Evolutionary conservation across 2,113 vertebrate species (phyloP).

Genomic region (Propithecus coquereli): DNA sequence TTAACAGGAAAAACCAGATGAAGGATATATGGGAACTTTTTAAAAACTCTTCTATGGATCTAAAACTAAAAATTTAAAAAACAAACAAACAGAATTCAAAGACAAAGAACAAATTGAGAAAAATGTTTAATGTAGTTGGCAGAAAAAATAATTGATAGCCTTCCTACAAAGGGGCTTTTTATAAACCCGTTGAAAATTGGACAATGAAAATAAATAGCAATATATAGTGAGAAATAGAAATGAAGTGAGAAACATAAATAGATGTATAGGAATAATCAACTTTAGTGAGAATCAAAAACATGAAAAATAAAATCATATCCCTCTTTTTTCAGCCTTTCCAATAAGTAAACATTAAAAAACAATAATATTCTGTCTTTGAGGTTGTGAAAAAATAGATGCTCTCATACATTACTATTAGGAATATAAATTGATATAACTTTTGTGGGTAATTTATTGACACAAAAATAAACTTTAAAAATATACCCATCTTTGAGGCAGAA

Average conservation of each 20-base stretch:
- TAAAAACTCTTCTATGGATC: not conserved
- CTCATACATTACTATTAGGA: not conserved
- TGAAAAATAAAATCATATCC: not conserved
- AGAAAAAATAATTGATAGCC: conserved; percentile 8
- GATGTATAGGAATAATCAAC: not conserved
- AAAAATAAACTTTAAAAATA: not conserved
- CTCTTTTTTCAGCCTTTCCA: not conserved
- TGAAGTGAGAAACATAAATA: not conserved
- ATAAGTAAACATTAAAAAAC: not conserved
- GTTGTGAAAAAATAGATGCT: not conserved
- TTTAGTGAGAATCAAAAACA: not conserved
- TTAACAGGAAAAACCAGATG: not conserved
- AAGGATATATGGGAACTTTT: not conserved
- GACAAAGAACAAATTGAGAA: not conserved
- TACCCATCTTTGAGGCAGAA: not conserved
- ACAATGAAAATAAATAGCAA: not conserved
- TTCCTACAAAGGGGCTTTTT: not conserved
- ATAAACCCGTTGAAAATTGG: not conserved
- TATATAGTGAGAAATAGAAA: not conserved
- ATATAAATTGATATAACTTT: not conserved
- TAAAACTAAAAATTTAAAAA: conserved; percentile 34
- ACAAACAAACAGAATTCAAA: not conserved
- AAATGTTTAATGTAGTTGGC: not conserved
- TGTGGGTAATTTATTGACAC: not conserved
- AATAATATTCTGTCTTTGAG: not conserved